Evolutionary conservation across 2,113 vertebrate genomes (phyloP).

Genomic region (Petrocephalus microphthalmus): DNA sequence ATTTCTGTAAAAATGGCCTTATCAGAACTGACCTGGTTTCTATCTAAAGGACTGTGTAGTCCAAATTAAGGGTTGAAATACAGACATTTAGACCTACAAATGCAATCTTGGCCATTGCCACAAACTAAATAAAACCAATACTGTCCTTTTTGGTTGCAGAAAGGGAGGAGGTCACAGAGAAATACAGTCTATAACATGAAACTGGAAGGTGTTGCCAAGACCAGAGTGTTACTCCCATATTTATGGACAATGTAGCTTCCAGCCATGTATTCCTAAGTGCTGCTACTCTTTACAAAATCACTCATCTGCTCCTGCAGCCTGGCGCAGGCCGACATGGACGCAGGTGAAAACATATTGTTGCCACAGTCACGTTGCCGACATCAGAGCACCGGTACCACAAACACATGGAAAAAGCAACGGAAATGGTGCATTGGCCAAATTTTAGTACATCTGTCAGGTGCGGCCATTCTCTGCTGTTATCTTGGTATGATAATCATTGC

Average conservation of each 20-base stretch:
- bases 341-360: background rate
- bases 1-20: background rate
- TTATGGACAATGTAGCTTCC: background rate
- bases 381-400: background rate
- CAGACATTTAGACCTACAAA: background rate
- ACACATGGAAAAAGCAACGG: background rate
- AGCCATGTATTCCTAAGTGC: background rate
- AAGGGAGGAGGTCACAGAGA: background rate
- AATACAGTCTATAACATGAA: background rate
- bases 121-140: constrained; percentile 7
- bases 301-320: background rate
- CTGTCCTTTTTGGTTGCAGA: background rate
- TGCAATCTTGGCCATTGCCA: background rate
- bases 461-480: background rate
- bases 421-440: background rate
- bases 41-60: constrained; percentile 4
- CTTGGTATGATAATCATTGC: background rate
- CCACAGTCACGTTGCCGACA: background rate
- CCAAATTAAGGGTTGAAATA: constrained; percentile 3
- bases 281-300: background rate
- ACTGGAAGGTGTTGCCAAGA: background rate
- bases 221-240: background rate
- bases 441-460: background rate
- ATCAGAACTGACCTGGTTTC: background rate
- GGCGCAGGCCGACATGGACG: background rate